These are phyloP conservation scores for Sycophaga agraensis DNA, from an alignment of 1,140 invertebrate species.

Conservation along the genomic window DNA sequence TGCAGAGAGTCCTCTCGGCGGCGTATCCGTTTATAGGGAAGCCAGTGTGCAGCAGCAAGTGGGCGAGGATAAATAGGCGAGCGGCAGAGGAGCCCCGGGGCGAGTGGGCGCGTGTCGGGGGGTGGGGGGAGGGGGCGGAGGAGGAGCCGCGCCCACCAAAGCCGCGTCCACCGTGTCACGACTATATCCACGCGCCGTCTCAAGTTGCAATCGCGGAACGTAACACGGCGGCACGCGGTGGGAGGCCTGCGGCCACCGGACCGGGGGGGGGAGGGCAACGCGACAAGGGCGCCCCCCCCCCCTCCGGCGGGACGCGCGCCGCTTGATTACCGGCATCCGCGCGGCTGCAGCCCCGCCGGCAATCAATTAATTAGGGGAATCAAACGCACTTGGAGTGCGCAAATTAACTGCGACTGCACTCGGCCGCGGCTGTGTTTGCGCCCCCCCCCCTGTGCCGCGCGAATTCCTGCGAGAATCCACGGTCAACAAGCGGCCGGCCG, in stretches of 20 bases:
- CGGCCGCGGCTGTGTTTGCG: slow-evolving; percentile 23
- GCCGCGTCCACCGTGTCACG: not conserved
- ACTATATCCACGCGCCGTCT: too few species aligned
- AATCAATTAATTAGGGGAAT: slow-evolving; percentile 61
- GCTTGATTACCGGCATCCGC: slow-evolving; percentile 53
- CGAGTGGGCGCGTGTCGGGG: too few species aligned
- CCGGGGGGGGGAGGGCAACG: too few species aligned
- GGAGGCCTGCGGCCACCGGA: not conserved
- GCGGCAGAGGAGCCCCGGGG: too few species aligned
- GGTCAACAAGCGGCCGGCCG: slow-evolving; percentile 19
- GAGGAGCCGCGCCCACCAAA: not conserved
- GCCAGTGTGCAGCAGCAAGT: too few species aligned
- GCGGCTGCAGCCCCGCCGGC: slow-evolving; percentile 44
- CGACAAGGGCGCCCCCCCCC: not conserved
- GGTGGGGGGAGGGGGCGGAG: too few species aligned
- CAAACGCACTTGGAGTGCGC: slow-evolving; percentile 58
- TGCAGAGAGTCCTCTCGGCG: too few species aligned
- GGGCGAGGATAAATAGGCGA: too few species aligned
- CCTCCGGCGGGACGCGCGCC: slow-evolving; percentile 8
- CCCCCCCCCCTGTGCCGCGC: not conserved
- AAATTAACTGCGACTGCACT: slow-evolving; percentile 56
- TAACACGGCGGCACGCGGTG: slow-evolving; percentile 30
- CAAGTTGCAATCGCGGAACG: slow-evolving; percentile 29
- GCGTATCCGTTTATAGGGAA: too few species aligned
- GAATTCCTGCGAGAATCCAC: slow-evolving; percentile 29